Conservation (phyloP, 2,113 vertebrate genomes). For the Brachyhypopomus gauderio region DNA sequence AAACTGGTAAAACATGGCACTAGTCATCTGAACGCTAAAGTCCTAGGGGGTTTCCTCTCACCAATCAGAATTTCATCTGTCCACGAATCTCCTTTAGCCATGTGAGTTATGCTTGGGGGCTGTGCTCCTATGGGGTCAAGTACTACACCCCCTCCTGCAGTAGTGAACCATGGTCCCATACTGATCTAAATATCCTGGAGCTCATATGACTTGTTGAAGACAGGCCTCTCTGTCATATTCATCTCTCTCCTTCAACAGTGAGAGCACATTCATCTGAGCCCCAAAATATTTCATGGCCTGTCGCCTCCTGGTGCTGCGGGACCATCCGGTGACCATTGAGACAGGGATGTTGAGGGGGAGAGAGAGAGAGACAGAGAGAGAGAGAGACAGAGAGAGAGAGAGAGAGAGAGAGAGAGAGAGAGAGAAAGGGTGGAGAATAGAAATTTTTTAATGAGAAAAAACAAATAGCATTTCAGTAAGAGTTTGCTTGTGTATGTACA, state of each 20-base stretch:
- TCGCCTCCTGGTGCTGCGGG: slow-evolving; percentile 36
- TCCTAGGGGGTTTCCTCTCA: slow-evolving; percentile 65
- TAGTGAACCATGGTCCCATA: slow-evolving; percentile 76
- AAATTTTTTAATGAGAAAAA: slow-evolving; percentile 50
- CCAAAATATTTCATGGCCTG: slow-evolving; percentile 79
- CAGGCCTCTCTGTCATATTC: slow-evolving; percentile 77
- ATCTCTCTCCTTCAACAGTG: slow-evolving; percentile 76
- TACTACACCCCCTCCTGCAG: slow-evolving; percentile 63
- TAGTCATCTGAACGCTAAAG: slow-evolving; percentile 48
- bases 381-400: too few species aligned
- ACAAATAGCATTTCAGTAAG: slow-evolving; percentile 52
- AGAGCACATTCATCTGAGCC: slow-evolving; percentile 81
- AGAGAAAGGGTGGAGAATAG: background rate
- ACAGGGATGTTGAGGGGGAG: too few species aligned
- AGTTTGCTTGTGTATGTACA: slow-evolving; percentile 38
- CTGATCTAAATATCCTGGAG: slow-evolving; percentile 81
- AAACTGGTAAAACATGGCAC: slow-evolving; percentile 56
- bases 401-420: too few species aligned
- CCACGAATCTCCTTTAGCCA: slow-evolving; percentile 65
- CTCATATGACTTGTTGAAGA: slow-evolving; percentile 77
- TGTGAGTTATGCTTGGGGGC: slow-evolving; percentile 80
- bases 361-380: too few species aligned
- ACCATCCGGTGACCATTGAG: slow-evolving; percentile 72
- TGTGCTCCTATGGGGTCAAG: slow-evolving; percentile 73
- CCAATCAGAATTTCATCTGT: slow-evolving; percentile 84